Conservation (phyloP, 2,113 vertebrate species). For the Vulpes vulpes region DNA sequence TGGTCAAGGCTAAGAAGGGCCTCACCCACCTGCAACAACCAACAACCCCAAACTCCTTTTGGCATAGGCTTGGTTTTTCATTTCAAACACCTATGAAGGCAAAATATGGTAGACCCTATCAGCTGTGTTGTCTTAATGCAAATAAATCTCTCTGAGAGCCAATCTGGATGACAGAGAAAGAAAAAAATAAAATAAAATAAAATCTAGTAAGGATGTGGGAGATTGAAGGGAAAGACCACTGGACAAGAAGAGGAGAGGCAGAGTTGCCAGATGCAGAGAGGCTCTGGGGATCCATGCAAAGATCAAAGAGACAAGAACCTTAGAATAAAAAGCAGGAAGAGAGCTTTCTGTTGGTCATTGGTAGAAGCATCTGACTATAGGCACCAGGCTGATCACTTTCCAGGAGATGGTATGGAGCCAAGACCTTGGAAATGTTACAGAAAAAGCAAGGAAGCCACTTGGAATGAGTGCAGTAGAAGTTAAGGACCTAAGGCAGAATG, state of each 20-base stretch:
- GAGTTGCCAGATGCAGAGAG: background rate
- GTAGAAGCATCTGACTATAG: background rate
- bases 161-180: background rate
- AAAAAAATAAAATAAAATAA: background rate
- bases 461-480: background rate
- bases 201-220: background rate
- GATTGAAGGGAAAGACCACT: background rate
- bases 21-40: background rate
- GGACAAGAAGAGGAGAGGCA: background rate
- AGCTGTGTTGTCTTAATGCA: background rate
- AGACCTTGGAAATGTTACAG: background rate
- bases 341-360: background rate
- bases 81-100: background rate
- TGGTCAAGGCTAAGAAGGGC: background rate
- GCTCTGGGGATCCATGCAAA: background rate
- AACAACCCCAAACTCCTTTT: background rate
- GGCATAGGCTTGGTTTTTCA: conserved; percentile 22
- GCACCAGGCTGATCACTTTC: background rate
- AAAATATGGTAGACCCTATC: background rate
- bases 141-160: background rate
- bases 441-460: background rate
- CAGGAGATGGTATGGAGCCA: background rate
- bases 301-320: background rate
- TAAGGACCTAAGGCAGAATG: background rate
- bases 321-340: background rate